Evolutionary conservation across 35 echinoderm and acorn worm genomes (phyloP).

Genomic region (Diadema setosum): DNA sequence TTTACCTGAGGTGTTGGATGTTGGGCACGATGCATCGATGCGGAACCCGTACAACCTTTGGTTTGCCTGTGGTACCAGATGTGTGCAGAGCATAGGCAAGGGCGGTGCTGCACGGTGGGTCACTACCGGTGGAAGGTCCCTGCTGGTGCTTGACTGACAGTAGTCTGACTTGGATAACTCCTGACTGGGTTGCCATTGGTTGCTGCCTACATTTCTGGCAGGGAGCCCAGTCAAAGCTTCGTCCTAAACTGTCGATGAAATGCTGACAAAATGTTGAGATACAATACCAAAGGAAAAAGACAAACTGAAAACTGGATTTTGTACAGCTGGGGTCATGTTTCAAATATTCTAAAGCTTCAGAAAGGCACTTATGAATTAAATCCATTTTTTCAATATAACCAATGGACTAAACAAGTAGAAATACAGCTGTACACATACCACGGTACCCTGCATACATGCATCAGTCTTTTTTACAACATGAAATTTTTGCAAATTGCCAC

Average conservation of each 20-base stretch:
- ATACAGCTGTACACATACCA: too few relatives aligned
- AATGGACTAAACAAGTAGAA: too few relatives aligned
- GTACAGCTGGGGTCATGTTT: too few relatives aligned
- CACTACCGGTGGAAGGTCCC: too few relatives aligned
- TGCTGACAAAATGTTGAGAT: background rate
- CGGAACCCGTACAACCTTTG: slow-evolving; percentile 81
- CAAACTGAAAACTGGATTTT: too few relatives aligned
- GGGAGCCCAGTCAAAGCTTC: background rate
- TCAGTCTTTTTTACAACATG: too few relatives aligned
- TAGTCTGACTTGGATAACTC: background rate
- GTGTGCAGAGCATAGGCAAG: slow-evolving; percentile 92
- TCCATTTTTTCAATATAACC: too few relatives aligned
- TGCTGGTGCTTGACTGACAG: background rate
- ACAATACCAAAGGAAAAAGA: background rate
- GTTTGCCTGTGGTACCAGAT: slow-evolving; percentile 83
- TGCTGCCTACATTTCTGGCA: background rate
- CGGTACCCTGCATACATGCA: too few relatives aligned
- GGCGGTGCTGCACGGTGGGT: too few relatives aligned
- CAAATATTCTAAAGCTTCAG: too few relatives aligned
- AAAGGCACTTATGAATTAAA: too few relatives aligned
- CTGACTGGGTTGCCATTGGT: background rate
- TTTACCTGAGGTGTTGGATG: slow-evolving; percentile 74
- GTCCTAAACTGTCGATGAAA: background rate
- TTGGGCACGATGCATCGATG: slow-evolving; percentile 91
- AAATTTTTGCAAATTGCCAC: too few relatives aligned